These are phyloP conservation scores for Eumacrocentrus americanus DNA, from an alignment of 2,888 invertebrate genomes.

Conservation along the genomic window DNA sequence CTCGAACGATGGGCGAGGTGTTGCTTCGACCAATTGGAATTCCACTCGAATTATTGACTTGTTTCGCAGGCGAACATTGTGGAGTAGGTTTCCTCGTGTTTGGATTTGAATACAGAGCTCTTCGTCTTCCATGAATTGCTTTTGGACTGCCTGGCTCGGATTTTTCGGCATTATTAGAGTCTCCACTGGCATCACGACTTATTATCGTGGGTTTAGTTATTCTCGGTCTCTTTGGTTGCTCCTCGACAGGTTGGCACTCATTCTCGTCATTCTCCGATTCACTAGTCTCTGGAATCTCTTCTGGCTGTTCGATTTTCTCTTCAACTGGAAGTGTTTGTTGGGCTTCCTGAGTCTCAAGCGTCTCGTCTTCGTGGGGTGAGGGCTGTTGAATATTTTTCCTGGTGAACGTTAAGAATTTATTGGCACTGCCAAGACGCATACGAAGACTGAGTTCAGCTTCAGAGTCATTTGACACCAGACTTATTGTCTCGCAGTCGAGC, in stretches of 20 bases:
- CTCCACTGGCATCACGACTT: constrained; percentile 48
- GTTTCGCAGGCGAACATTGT: constrained; percentile 54
- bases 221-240: constrained; percentile 56
- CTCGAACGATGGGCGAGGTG: constrained; percentile 54
- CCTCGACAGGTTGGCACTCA: constrained; percentile 38
- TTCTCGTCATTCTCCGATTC: constrained; percentile 43
- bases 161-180: constrained; percentile 50
- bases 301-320: constrained; percentile 29
- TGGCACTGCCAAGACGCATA: constrained; percentile 47
- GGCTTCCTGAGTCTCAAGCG: constrained; percentile 13
- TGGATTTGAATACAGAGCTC: constrained; percentile 68
- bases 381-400: background rate
- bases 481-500: constrained; percentile 70
- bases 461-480: constrained; percentile 75
- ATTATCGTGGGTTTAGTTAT: constrained; percentile 63
- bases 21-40: constrained; percentile 56
- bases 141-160: constrained; percentile 63
- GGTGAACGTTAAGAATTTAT: constrained; percentile 37
- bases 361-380: too few relatives aligned
- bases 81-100: constrained; percentile 53
- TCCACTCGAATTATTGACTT: constrained; percentile 41
- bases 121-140: constrained; percentile 71
- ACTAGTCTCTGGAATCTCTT: constrained; percentile 26
- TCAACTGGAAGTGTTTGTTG: constrained; percentile 13
- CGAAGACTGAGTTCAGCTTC: constrained; percentile 69